Base-by-base conservation (phyloP, 2,113 vertebrate species). In the Rhinopithecus roxellana region DNA sequence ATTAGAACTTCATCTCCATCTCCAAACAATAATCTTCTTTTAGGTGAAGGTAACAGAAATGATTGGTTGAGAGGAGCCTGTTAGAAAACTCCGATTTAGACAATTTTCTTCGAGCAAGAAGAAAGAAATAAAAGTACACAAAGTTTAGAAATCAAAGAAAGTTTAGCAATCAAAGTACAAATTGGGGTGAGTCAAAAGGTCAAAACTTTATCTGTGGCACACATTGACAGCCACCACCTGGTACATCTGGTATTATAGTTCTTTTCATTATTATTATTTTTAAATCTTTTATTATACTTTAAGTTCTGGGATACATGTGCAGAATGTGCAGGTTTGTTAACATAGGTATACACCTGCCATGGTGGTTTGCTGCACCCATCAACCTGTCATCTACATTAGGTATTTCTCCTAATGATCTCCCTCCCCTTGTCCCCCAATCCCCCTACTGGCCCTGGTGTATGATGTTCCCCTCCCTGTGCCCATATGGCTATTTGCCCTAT, bases 81-180 rank as follows among this genome's bases (percentile, higher is more conserved):
- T 80, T 70, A 96, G 74, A 17, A 93, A 79, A 84, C 25, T 75
- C 22, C 50, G 25, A 82, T 59, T 89, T 69, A 38, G 27, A 64
- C 13, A 18, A 57, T 81, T 90, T 78, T 25, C 59, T 94, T 84
- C 38, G 38, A 89, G 72, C 12, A 67, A 69, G 30, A 64, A 64
- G 61, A 67, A 95, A 40, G 18, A 92, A 64, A 32, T 14, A 64
- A 64, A 64, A 64, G 61, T 64, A 64, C 30, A 32, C 27, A 64
- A 77, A 95, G 57, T 84, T 97, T 96, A 40, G 18, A 92, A 64
- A 64, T 32, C 13, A 30, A 64, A 64, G 61, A 59, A 77, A 93
- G 52, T 85, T 97, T 96, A n/a, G 18, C 90, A 96, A 82, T 85
- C 59, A 81, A 90, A 16, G 6, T 95, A 50, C 35, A 82, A 88